Base-by-base conservation (phyloP, 2,888 invertebrate species). In the Sminthurinus aureus region DNA sequence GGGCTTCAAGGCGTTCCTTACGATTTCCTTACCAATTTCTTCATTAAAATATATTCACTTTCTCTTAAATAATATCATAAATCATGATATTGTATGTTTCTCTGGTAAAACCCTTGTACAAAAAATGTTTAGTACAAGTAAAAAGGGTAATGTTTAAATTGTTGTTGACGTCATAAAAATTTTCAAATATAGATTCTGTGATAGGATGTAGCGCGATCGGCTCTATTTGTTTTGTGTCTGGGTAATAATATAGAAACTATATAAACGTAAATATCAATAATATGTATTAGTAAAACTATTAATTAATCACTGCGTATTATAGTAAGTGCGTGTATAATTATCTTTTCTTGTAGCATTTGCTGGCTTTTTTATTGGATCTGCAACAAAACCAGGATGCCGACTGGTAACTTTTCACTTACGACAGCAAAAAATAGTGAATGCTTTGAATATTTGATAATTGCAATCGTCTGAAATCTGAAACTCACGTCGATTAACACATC, bases 361-460 rank as follows among this genome's bases (percentile, higher is more conserved):
- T 69, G 69, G 69, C n/a, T 69, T 20, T 20, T 69, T 1, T 69
- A 69, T 22, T 69, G 22, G 20, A 69, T 69, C n/a, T 69, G 69
- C 20, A 18, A 69, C 11, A 69, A 69, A 22, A 20, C 20, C 20
- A 69, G 20, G 20, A 22, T n/a, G 69, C n/a, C n/a, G 20, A 11
- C 1, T 20, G n/a, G 20, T n/a, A 22, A 15, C 64, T 15, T 64
- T 64, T 64, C 3, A 9, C 9, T 18, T 64, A 18, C 6, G 38
- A 38, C 6, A 38, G 38, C 6, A 1, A 38, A 38, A 38, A 38
- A 38, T 38, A 38, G 38, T 38, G 3, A 38, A 38, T 4, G 38
- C 1, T 38, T 69, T 69, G n/a, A 69, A 20, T 3, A 69, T 9
- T 11, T 20, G 8, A 12, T 20, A 22, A n/a, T 69, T 67, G 15